phyloP scores from a whole-genome alignment of 2,888 invertebrate species.

The Cataglyphis rosenhaueri region DNA sequence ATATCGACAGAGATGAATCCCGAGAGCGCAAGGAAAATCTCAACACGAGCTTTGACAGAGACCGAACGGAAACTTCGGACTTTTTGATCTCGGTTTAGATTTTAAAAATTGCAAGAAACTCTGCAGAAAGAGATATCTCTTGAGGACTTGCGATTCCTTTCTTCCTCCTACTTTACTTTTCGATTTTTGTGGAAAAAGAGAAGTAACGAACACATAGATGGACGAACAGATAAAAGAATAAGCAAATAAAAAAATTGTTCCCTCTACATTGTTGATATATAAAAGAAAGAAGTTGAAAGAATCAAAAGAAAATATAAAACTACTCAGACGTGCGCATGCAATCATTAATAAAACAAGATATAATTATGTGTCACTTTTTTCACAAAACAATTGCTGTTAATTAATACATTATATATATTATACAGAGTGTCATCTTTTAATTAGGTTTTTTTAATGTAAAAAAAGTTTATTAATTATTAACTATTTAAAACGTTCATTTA shows the following conservation, averaged over 20 bases:
- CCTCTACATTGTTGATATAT: slow-evolving; percentile 7
- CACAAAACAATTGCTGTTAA: not conserved
- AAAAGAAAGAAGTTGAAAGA: not conserved
- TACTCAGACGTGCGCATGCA: not conserved
- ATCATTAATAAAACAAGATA: slow-evolving; percentile 11
- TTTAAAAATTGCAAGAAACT: slow-evolving; percentile 55
- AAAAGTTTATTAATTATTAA: not conserved
- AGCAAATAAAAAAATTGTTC: slow-evolving; percentile 16
- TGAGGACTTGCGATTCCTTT: slow-evolving; percentile 47
- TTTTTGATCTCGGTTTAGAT: slow-evolving; percentile 54
- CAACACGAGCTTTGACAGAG: slow-evolving; percentile 52
- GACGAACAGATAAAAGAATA: not conserved
- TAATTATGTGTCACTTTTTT: not conserved
- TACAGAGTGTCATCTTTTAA: not conserved
- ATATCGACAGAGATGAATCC: slow-evolving; percentile 53
- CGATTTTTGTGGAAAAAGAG: slow-evolving; percentile 1
- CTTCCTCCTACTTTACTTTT: not conserved
- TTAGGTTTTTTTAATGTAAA: not conserved
- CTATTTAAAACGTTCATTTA: not conserved
- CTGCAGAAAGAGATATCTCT: slow-evolving; percentile 26
- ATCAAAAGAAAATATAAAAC: slow-evolving; percentile 8
- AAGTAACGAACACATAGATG: slow-evolving; percentile 23
- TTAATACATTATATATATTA: not conserved
- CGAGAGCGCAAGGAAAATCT: slow-evolving; percentile 45
- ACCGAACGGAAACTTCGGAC: slow-evolving; percentile 48